These are phyloP conservation scores for Meteorus sp. DNA, from an alignment of 1,140 invertebrate genomes.

Conservation along the genomic window DNA sequence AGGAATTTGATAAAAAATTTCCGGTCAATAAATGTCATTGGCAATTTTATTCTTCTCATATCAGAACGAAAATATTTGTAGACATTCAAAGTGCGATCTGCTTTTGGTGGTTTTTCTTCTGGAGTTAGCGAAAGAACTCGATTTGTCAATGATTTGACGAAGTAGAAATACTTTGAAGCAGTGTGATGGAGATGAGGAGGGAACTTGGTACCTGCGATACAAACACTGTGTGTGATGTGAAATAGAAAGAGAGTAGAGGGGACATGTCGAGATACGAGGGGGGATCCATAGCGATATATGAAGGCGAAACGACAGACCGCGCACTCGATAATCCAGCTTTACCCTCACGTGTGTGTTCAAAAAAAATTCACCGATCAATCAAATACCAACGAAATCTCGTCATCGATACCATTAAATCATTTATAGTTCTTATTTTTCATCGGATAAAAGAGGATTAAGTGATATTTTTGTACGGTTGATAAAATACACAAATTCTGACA, in stretches of 20 bases:
- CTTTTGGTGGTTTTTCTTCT: background rate
- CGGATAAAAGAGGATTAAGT: no score
- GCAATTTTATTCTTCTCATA: no score
- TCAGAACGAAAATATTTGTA: no score
- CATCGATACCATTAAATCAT: background rate
- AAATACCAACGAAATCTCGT: background rate
- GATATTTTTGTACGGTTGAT: no score
- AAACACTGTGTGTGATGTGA: background rate
- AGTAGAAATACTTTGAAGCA: no score
- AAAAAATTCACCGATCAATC: background rate
- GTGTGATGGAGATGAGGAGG: no score
- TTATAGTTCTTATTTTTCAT: constrained; percentile 5
- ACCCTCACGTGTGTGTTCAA: constrained; percentile 36
- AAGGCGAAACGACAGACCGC: constrained; percentile 53
- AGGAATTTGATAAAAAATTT: no score
- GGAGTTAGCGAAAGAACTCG: constrained; percentile 1
- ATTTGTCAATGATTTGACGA: background rate
- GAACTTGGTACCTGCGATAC: constrained; percentile 19
- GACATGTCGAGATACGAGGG: constrained; percentile 26
- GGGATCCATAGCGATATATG: constrained; percentile 52
- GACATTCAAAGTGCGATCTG: no score
- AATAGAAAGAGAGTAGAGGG: constrained; percentile 15
- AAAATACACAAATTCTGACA: no score
- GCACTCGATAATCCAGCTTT: constrained; percentile 52
- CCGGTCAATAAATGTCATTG: no score